Evolutionary conservation across 2,797 vertebrate species (phyloP).

Genomic region (Gallinago stenura): DNA sequence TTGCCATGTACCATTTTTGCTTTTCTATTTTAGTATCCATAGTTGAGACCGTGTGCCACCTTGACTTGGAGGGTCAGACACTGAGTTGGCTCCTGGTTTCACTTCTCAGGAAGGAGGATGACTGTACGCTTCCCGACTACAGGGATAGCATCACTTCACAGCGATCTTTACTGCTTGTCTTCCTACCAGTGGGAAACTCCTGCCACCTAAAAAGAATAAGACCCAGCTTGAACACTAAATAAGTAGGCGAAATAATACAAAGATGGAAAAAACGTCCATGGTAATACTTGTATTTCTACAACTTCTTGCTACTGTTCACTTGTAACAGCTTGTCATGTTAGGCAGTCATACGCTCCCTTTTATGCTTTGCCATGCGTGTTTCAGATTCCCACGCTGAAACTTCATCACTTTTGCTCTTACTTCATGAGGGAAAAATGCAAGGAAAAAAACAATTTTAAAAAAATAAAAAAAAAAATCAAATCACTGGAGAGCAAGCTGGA

Average conservation of each 20-base stretch:
- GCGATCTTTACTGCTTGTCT: neutral
- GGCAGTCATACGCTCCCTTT: neutral
- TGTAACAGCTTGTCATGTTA: neutral
- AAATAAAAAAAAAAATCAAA: neutral
- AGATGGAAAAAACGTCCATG: neutral
- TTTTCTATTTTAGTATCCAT: neutral
- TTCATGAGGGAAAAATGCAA: neutral
- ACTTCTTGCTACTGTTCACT: neutral
- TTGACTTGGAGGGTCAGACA: neutral
- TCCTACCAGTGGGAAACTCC: neutral
- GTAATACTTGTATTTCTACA: neutral
- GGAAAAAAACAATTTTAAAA: neutral
- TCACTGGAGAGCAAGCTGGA: neutral
- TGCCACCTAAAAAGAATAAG: neutral
- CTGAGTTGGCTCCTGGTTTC: neutral
- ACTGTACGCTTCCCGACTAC: neutral
- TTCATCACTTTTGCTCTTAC: neutral
- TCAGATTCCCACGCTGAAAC: neutral
- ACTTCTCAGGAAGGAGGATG: neutral
- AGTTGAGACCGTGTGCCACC: neutral
- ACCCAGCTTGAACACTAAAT: neutral
- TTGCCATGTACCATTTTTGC: neutral
- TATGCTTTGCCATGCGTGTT: fast-evolving
- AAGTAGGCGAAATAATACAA: neutral
- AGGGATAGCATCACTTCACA: neutral